phyloP scores from a whole-genome alignment of 2,113 vertebrate species.

The Puntigrus tetrazona region DNA sequence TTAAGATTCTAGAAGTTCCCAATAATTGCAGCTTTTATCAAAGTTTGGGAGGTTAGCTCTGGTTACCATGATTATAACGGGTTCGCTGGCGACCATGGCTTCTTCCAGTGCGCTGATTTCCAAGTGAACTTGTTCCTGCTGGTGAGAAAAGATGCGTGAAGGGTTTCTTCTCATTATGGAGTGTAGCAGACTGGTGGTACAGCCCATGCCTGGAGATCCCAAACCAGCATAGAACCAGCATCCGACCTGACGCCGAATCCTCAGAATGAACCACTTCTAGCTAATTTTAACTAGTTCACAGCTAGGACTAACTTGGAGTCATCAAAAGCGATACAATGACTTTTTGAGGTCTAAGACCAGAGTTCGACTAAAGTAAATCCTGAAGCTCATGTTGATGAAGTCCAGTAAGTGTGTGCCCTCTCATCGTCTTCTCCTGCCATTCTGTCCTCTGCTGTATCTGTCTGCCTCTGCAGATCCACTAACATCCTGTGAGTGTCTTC shows the following conservation, averaged over 20 bases:
- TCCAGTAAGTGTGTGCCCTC: conserved; percentile 15
- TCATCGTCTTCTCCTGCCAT: conserved; percentile 44
- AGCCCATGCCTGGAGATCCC: conserved; percentile 80
- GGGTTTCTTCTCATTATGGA: conserved; percentile 93
- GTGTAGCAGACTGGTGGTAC: conserved; percentile 91
- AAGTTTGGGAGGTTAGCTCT: neutral
- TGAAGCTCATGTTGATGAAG: neutral
- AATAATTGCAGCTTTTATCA: neutral
- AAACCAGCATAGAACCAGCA: neutral
- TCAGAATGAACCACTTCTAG: neutral
- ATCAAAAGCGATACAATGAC: neutral
- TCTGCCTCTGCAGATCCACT: conserved; percentile 55
- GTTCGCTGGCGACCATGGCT: conserved; percentile 83
- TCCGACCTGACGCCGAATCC: neutral
- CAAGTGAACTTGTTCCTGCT: conserved; percentile 84
- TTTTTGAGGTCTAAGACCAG: neutral
- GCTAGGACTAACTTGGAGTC: neutral
- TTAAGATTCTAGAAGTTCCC: neutral
- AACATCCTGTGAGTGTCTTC: conserved; percentile 29
- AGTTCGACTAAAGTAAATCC: neutral
- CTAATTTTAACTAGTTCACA: neutral
- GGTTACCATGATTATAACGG: conserved; percentile 92
- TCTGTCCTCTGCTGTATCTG: conserved; percentile 32
- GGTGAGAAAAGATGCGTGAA: conserved; percentile 86
- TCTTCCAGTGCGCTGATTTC: conserved; percentile 88